Base-by-base conservation (phyloP, 1,140 invertebrate species). In the Rhynchophorus ferrugineus region DNA sequence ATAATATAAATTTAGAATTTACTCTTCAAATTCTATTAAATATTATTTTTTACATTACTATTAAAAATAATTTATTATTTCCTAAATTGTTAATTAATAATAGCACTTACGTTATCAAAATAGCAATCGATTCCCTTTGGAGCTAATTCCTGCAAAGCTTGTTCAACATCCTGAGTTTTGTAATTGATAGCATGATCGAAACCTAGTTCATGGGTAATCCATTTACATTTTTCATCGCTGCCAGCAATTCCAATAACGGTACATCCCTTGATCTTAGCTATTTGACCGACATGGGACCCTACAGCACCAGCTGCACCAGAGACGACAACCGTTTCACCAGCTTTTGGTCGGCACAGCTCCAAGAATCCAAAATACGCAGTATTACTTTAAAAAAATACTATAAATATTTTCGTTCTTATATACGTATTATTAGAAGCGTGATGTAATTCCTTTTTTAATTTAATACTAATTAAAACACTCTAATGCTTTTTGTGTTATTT, bases 171-270 rank as follows among this genome's bases (percentile, higher is more conserved):
- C 7, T 68, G 69, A 0, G 65, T 81, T 69, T 86, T 87, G 63
- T 87, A 88, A 69, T 87, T 87, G 44, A 79, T 81, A 1, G 76
- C 82, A 55, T 69, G 59, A 65, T 88, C 82, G 61, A 87, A 85
- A 11, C 78, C 77, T 35, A 84, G 75, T 2, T 80, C 61, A 13
- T 73, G 74, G 3, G 44, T 57, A 2, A 87, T 60, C 82, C 82
- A 87, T 53, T 78, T 67, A 49, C 81, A 77, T 72, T 89, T 87
- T 1, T 78, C 78, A 44, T 85, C 80, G 9, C 75, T 73, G 8
- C 84, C 84, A 46, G 82, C 78, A 60, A 84, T 80, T 3, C 83
- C 85, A 57, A 89, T 80, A 0, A 85, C 83, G 53, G 65, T 77
- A 41, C 82, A 79, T 16, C 54, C 53, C 67, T 76, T 72, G 36